Percentiles rank a stretch among this genome's conserved stretches.
Conservation (phyloP, 2,797 vertebrate genomes). For the Sebastes elongatus region DNA sequence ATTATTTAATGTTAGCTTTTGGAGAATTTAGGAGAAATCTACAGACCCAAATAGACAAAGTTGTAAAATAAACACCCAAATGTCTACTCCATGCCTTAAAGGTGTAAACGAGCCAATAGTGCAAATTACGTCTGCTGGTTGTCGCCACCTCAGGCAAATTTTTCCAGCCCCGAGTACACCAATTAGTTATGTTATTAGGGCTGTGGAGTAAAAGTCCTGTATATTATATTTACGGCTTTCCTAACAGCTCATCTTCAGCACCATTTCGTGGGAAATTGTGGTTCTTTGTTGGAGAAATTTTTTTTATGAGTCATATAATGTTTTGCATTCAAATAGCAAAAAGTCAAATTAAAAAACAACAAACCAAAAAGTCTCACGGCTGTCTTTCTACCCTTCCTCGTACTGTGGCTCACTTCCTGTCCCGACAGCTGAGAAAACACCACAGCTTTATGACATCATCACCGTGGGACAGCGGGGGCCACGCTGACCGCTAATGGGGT, state of each 20-base stretch:
- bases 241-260: not conserved
- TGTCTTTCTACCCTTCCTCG: too few relatives aligned
- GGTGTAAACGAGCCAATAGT: conserved; percentile 2
- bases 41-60: not conserved
- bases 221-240: not conserved
- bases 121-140: conserved; percentile 24
- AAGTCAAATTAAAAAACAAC: not conserved
- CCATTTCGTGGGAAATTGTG: not conserved
- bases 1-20: not conserved
- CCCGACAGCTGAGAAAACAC: conserved; percentile 49
- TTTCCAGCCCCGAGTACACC: conserved; percentile 3
- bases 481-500: conserved; percentile 20
- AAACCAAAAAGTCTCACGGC: too few relatives aligned
- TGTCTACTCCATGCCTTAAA: not conserved
- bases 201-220: not conserved
- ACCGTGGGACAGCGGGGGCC: conserved; percentile 36
- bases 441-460: conserved; percentile 56
- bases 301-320: not conserved
- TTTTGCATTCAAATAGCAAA: not conserved
- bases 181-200: conserved; percentile 12
- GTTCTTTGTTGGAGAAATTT: not conserved
- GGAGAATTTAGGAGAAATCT: not conserved
- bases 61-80: not conserved
- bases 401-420: not conserved
- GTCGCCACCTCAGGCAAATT: conserved; percentile 21